A percentile compares a stretch with the other conserved stretches of the same genome.
Conservation (phyloP, 2,888 invertebrate genomes). For the Lithodes maja region DNA sequence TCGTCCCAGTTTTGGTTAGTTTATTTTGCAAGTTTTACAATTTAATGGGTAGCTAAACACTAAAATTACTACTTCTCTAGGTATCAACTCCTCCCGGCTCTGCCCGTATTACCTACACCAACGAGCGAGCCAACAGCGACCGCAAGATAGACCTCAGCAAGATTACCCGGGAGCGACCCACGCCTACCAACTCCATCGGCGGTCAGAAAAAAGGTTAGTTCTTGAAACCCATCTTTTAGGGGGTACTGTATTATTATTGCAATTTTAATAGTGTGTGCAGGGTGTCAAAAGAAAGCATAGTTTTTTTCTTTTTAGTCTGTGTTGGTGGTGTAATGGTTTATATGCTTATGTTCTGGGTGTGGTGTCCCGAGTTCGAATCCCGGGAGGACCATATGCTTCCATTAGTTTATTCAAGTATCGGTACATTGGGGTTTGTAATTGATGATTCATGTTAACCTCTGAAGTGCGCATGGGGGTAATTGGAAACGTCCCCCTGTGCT, state of each 20-base stretch:
- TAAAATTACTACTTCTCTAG: background rate
- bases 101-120: slow-evolving; percentile 44
- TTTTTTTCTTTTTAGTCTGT: background rate
- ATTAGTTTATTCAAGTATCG: background rate
- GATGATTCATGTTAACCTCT: too few relatives aligned
- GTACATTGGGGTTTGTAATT: background rate
- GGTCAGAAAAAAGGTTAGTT: slow-evolving; percentile 58
- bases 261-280: too few relatives aligned
- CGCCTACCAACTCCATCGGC: slow-evolving; percentile 35
- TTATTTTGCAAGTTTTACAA: too few relatives aligned
- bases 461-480: too few relatives aligned
- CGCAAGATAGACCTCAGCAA: slow-evolving; percentile 57
- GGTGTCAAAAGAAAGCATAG: too few relatives aligned
- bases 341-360: too few relatives aligned
- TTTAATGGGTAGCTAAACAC: too few relatives aligned
- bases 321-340: too few relatives aligned
- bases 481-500: too few relatives aligned
- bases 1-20: too few relatives aligned
- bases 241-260: slow-evolving; percentile 1
- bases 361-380: too few relatives aligned
- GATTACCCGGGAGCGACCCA: slow-evolving; percentile 52
- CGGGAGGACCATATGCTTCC: too few relatives aligned
- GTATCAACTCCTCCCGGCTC: slow-evolving; percentile 58
- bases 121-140: slow-evolving; percentile 39
- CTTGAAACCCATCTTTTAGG: background rate